Percentiles rank a stretch among this genome's conserved stretches.
Conservation (phyloP, 1,140 invertebrate species). For the Caerostris darwini region DNA sequence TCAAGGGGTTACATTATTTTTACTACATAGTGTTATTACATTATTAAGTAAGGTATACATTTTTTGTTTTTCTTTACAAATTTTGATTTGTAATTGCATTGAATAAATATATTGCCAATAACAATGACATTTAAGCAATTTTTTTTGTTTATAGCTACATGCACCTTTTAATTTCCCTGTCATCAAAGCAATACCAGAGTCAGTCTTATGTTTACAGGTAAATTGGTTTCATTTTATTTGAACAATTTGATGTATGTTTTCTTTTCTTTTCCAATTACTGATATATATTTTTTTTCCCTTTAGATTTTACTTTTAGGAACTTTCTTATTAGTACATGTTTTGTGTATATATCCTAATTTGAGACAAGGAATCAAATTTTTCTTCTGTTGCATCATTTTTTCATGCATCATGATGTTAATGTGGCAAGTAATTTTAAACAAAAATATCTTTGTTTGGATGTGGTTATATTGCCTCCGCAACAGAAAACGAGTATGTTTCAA, state of each 20-base stretch:
- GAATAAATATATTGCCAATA: no score
- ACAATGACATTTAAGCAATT: background rate
- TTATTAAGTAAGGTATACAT: constrained; percentile 29
- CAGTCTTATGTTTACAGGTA: constrained; percentile 29
- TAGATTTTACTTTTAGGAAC: constrained; percentile 65
- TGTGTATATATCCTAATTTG: constrained; percentile 19
- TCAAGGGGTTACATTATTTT: constrained; percentile 37
- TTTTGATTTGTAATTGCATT: no score
- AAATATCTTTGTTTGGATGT: constrained; percentile 45
- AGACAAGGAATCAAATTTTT: constrained; percentile 3
- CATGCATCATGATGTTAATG: background rate
- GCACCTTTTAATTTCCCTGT: background rate
- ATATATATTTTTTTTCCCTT: background rate
- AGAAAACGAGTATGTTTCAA: constrained; percentile 35
- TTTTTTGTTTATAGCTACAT: background rate
- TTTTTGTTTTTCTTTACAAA: background rate
- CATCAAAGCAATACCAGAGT: background rate
- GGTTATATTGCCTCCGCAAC: background rate
- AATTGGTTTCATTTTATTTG: background rate
- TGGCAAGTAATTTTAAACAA: constrained; percentile 15
- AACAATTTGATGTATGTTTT: background rate
- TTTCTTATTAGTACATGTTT: constrained; percentile 22
- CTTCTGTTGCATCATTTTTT: background rate
- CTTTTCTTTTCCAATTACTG: background rate
- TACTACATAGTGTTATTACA: background rate